These are phyloP conservation scores for Carlito syrichta DNA, from an alignment of 2,113 vertebrate genomes.

Conservation along the genomic window DNA sequence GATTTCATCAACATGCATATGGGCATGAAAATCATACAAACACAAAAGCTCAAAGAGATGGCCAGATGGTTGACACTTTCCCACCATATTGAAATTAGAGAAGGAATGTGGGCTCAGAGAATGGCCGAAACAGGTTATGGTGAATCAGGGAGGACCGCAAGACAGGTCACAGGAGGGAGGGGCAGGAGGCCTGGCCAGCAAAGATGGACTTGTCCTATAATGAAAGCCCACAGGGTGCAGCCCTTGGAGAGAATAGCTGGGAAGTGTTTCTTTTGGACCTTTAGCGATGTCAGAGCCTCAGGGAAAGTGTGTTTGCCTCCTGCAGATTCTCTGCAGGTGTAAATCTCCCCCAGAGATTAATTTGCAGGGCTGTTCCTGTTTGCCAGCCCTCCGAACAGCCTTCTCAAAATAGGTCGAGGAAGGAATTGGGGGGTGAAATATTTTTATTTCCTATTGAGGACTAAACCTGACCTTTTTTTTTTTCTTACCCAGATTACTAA, in stretches of 20 bases:
- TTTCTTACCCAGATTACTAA: too few species aligned
- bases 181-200: not conserved
- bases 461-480: too few species aligned
- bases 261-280: not conserved
- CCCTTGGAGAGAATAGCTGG: not conserved
- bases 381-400: not conserved
- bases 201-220: not conserved
- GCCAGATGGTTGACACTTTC: not conserved
- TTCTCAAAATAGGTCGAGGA: not conserved
- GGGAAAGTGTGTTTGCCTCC: not conserved
- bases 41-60: not conserved
- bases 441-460: not conserved
- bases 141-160: too few species aligned
- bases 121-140: not conserved
- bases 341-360: not conserved
- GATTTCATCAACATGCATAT: not conserved
- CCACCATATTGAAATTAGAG: not conserved
- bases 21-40: not conserved
- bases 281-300: not conserved
- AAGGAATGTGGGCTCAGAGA: not conserved
- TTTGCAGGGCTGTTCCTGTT: not conserved
- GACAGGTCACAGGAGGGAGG: too few species aligned
- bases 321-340: not conserved
- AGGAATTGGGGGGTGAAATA: not conserved
- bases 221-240: not conserved